These are phyloP conservation scores for Archivesica marissinica DNA, from an alignment of 1,140 invertebrate genomes.

Conservation along the genomic window DNA sequence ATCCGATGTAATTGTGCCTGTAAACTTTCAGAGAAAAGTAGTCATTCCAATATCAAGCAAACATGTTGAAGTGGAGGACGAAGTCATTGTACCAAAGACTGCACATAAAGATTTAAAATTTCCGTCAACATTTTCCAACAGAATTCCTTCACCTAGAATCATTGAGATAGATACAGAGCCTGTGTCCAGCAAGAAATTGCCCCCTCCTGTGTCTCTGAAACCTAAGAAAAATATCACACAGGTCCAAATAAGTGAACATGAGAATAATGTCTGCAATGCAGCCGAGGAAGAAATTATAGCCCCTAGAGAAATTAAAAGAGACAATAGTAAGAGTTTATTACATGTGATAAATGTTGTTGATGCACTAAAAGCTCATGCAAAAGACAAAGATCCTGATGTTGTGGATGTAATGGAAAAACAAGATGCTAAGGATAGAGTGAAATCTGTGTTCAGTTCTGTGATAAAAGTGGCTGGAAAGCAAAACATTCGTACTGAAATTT, in stretches of 20 bases:
- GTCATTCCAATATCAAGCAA: not conserved
- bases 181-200: not conserved
- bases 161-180: not conserved
- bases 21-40: conserved; percentile 47
- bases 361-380: conserved; percentile 29
- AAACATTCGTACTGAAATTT: not conserved
- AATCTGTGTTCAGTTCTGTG: conserved; percentile 32
- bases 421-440: conserved; percentile 21
- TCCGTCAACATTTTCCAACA: conserved; percentile 9
- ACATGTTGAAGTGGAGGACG: not conserved
- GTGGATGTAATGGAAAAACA: conserved; percentile 48
- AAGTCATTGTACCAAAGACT: conserved; percentile 11
- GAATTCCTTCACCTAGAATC: not conserved
- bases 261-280: not conserved
- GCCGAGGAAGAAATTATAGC: conserved; percentile 47
- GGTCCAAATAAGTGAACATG: not conserved
- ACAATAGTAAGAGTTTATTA: conserved; percentile 24
- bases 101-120: conserved; percentile 24
- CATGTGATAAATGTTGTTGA: conserved; percentile 58
- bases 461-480: conserved; percentile 32
- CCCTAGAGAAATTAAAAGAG: conserved; percentile 27
- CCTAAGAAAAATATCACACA: not conserved
- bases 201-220: conserved; percentile 20
- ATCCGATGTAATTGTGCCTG: conserved; percentile 44
- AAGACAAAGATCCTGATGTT: conserved; percentile 52